Conservation (phyloP, 2,113 vertebrate genomes). For the Hassar affinis region DNA sequence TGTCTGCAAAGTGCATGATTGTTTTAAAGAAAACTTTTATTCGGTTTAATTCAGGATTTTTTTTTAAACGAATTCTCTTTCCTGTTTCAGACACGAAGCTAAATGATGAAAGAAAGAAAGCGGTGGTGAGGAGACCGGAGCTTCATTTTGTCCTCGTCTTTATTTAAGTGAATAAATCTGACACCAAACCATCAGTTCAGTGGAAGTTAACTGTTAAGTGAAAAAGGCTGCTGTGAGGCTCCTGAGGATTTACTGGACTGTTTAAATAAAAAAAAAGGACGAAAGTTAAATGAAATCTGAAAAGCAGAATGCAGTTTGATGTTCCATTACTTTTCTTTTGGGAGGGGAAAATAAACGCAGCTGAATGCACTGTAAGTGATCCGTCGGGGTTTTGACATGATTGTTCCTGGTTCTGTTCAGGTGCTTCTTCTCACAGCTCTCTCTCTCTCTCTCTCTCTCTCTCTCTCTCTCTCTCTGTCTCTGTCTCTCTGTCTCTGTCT, state of each 20-base stretch:
- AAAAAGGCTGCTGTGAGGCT: neutral
- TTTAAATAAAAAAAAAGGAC: neutral
- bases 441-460: too few relatives aligned
- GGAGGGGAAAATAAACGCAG: neutral
- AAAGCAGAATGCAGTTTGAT: conserved; percentile 55
- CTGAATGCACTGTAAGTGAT: conserved; percentile 45
- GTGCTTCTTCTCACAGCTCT: conserved; percentile 4
- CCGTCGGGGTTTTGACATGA: conserved; percentile 17
- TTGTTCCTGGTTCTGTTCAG: conserved; percentile 35
- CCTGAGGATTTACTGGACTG: conserved; percentile 37
- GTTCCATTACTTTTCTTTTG: conserved; percentile 35
- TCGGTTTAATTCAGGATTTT: neutral
- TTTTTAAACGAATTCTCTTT: neutral
- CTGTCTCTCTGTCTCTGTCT: too few relatives aligned
- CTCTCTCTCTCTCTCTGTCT: too few relatives aligned
- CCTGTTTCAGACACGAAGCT: conserved; percentile 66
- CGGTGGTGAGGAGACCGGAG: conserved; percentile 48
- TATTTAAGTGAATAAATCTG: conserved; percentile 54
- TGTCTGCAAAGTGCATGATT: neutral
- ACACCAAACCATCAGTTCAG: conserved; percentile 11
- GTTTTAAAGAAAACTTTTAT: neutral
- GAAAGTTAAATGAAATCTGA: conserved; percentile 3
- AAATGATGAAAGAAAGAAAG: conserved; percentile 61
- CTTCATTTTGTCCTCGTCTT: conserved; percentile 52
- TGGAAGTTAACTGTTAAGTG: conserved; percentile 13